A percentile compares a stretch with the other conserved stretches of the same genome.
Conservation (phyloP, 2,888 invertebrate genomes). For the Drosophila eohydei region DNA sequence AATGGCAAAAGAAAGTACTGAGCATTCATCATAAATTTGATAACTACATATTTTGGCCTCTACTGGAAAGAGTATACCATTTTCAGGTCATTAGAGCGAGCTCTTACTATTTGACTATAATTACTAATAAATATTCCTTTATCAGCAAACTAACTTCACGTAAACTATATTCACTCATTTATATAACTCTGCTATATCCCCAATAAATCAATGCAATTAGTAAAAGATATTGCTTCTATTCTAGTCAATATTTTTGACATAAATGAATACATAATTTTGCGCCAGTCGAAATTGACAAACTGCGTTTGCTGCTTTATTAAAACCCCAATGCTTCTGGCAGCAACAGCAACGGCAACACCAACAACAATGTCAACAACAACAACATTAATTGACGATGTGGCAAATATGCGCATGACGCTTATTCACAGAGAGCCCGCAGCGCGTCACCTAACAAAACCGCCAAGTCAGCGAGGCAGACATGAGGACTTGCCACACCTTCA, state of each 20-base stretch:
- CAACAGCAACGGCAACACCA: slow-evolving; percentile 13
- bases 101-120: no score
- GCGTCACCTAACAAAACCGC: slow-evolving; percentile 49
- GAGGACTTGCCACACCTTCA: slow-evolving; percentile 51
- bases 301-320: slow-evolving; percentile 14
- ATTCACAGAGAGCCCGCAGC: slow-evolving; percentile 40
- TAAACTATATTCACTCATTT: not conserved
- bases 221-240: slow-evolving; percentile 2
- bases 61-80: no score
- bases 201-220: slow-evolving; percentile 4
- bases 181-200: not conserved
- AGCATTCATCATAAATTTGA: no score
- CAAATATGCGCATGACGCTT: slow-evolving; percentile 54
- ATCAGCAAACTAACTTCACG: no score
- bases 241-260: slow-evolving; percentile 5
- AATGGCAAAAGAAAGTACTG: no score
- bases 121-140: no score
- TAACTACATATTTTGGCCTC: no score
- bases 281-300: slow-evolving; percentile 36
- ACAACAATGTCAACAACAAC: slow-evolving; percentile 21
- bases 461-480: slow-evolving; percentile 54
- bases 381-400: slow-evolving; percentile 66
- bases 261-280: slow-evolving; percentile 34
- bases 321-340: slow-evolving; percentile 11
- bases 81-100: no score